These are phyloP conservation scores for Kryptopterus vitreolus DNA, from an alignment of 2,797 vertebrate species.

Conservation along the genomic window DNA sequence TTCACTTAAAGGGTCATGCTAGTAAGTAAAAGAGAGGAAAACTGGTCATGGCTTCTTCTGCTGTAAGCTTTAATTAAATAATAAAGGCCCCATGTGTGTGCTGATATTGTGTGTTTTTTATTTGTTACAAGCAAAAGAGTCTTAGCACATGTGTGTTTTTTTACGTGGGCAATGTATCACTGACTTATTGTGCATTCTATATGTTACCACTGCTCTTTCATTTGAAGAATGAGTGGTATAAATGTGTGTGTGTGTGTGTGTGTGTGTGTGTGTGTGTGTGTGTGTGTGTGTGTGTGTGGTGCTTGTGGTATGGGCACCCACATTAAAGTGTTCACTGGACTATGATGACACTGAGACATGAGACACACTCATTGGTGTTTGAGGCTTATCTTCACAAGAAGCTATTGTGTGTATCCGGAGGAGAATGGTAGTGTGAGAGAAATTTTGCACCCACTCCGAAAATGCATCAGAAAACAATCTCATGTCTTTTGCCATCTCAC, in stretches of 20 bases:
- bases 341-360: constrained; percentile 79
- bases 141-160: neutral
- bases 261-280: constrained; percentile 17
- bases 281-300: constrained; percentile 52
- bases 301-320: constrained; percentile 68
- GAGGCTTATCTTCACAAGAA: constrained; percentile 22
- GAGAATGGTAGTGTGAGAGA: neutral
- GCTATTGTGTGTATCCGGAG: neutral
- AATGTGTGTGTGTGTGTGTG: constrained; percentile 37
- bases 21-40: constrained; percentile 23
- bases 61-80: constrained; percentile 64
- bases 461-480: neutral
- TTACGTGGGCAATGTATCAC: neutral
- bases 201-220: constrained; percentile 9
- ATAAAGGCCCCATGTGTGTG: constrained; percentile 36
- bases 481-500: neutral
- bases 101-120: constrained; percentile 5
- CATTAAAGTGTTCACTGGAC: constrained; percentile 82
- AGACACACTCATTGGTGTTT: constrained; percentile 71
- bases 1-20: constrained; percentile 34
- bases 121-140: neutral
- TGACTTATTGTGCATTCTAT: constrained; percentile 2
- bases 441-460: constrained; percentile 6
- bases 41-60: constrained; percentile 45
- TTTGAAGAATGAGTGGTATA: neutral